phyloP scores from a whole-genome alignment of 2,888 invertebrate genomes.

The Drosophila hawaiiensis region DNA sequence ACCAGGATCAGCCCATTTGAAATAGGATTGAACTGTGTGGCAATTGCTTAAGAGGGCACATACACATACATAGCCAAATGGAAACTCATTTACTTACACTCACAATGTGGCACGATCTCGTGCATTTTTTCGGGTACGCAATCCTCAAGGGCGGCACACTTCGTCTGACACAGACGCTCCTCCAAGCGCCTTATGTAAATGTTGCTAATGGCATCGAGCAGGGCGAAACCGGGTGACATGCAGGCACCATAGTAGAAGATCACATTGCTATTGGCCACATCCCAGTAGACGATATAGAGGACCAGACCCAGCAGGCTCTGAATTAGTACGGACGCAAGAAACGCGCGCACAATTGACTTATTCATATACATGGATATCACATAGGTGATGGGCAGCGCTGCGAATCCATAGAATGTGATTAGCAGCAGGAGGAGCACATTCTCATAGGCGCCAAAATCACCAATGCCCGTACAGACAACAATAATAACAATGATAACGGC shows the following conservation, averaged over 20 bases:
- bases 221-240: conserved; percentile 71
- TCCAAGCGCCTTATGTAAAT: conserved; percentile 65
- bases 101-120: conserved; percentile 64
- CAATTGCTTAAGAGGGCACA: background rate
- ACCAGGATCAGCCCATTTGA: conserved; percentile 72
- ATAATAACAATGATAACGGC: conserved; percentile 67
- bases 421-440: conserved; percentile 87
- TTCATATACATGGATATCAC: conserved; percentile 89
- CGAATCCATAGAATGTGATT: conserved; percentile 89
- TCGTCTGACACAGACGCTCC: conserved; percentile 46
- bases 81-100: conserved; percentile 52
- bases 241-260: conserved; percentile 65
- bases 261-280: conserved; percentile 68
- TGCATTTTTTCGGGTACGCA: conserved; percentile 63
- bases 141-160: conserved; percentile 39
- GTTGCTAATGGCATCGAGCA: conserved; percentile 77
- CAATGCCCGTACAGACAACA: conserved; percentile 55
- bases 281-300: conserved; percentile 76
- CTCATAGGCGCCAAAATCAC: conserved; percentile 54
- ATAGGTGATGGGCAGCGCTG: conserved; percentile 90
- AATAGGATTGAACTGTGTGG: conserved; percentile 56
- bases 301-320: conserved; percentile 64
- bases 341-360: conserved; percentile 89
- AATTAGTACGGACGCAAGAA: conserved; percentile 88
- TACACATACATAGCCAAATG: no score